Evolutionary conservation across 2,113 vertebrate genomes (phyloP).

Genomic region (Catharus fuscescens): DNA sequence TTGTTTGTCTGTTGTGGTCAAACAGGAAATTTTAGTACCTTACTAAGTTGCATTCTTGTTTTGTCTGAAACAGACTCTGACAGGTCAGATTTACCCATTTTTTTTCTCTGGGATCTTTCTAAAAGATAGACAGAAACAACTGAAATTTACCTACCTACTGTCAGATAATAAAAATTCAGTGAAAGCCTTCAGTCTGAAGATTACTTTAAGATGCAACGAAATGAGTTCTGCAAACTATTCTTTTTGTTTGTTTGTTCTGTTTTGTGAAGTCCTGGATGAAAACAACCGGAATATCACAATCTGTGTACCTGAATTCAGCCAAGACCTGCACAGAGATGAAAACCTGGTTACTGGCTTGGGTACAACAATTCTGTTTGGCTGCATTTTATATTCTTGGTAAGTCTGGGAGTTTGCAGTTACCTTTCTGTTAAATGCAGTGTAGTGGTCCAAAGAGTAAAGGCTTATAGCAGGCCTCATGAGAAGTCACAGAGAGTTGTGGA

Average conservation of each 20-base stretch:
- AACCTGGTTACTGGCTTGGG: conserved; percentile 87
- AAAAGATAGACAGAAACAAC: background rate
- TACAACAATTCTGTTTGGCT: conserved; percentile 84
- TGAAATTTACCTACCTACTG: background rate
- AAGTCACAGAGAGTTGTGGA: background rate
- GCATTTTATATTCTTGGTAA: conserved; percentile 95
- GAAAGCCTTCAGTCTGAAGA: background rate
- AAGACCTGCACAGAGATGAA: conserved; percentile 83
- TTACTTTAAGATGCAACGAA: background rate
- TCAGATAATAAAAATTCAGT: background rate
- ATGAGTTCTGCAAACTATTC: background rate
- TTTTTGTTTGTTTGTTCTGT: background rate
- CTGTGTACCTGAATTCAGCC: conserved; percentile 86
- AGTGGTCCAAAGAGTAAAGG: background rate
- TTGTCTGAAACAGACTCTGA: background rate
- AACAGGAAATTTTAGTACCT: background rate
- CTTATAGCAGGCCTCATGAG: background rate
- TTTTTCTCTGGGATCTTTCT: background rate
- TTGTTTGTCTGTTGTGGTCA: background rate
- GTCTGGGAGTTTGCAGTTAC: background rate
- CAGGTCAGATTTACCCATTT: background rate
- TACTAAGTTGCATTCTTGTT: background rate
- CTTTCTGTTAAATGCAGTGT: background rate
- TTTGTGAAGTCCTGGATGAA: conserved; percentile 71
- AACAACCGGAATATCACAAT: conserved; percentile 85